phyloP scores from a whole-genome alignment of 64 coral and sea anemone species.

The Platygyra sinensis region DNA sequence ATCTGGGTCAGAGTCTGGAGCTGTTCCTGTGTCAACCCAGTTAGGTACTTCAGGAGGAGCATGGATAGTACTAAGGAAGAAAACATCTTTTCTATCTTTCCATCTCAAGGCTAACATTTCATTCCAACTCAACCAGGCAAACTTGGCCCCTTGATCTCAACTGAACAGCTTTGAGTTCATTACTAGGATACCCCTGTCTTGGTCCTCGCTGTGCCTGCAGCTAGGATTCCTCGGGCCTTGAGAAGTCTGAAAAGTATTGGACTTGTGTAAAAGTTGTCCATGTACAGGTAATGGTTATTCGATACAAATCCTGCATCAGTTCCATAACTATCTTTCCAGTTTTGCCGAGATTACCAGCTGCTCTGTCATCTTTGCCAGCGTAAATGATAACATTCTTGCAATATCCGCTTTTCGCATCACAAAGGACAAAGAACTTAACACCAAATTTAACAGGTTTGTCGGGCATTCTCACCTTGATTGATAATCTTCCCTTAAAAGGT shows the following conservation, averaged over 20 bases:
- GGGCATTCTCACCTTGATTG: conserved; percentile 38
- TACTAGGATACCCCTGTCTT: conserved; percentile 32
- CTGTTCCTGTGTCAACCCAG: conserved; percentile 38
- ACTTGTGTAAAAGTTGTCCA: conserved; percentile 52
- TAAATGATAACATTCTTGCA: conserved; percentile 43
- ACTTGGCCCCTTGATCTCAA: not conserved
- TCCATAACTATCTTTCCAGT: conserved; percentile 52
- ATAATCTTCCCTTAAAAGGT: conserved; percentile 39
- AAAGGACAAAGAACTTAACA: conserved; percentile 44
- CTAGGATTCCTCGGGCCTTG: conserved; percentile 31
- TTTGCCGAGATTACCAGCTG: conserved; percentile 24
- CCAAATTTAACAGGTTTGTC: conserved; percentile 33
- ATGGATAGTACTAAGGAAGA: conserved; percentile 59
- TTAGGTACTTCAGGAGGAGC: conserved; percentile 41
- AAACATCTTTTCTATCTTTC: conserved; percentile 62
- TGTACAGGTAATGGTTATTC: conserved; percentile 44
- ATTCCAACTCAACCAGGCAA: conserved; percentile 13
- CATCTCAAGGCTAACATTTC: conserved; percentile 48
- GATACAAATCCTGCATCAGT: conserved; percentile 44
- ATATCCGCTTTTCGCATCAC: conserved; percentile 36
- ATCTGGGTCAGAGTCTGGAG: conserved; percentile 36
- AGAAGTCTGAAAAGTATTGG: conserved; percentile 44
- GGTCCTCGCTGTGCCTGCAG: conserved; percentile 22
- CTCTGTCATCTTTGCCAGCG: conserved; percentile 39
- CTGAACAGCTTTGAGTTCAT: conserved; percentile 9